A percentile compares a stretch with the other conserved stretches of the same genome.
phyloP scores from a whole-genome alignment of 2,797 vertebrate genomes.

The Acridotheres tristis region DNA sequence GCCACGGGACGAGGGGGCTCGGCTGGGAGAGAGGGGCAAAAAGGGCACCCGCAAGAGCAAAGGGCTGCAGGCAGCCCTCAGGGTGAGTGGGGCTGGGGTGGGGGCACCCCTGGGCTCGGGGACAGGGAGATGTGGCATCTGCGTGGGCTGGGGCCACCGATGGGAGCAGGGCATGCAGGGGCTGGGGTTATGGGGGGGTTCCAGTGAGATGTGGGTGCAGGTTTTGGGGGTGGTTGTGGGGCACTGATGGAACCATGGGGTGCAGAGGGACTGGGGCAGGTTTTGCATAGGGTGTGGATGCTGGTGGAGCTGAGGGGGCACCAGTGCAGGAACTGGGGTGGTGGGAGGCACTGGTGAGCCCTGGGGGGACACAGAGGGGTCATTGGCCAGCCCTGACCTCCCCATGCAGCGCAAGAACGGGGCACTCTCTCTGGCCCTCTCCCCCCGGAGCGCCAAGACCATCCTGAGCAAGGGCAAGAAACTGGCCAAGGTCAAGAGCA shows the following conservation, averaged over 20 bases:
- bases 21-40: slow-evolving; percentile 84
- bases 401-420: slow-evolving; percentile 82
- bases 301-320: not conserved
- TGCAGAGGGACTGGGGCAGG: not conserved
- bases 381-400: rapidly evolving
- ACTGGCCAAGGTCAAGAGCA: slow-evolving; percentile 77
- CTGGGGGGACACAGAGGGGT: too few relatives aligned
- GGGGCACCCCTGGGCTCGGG: rapidly evolving
- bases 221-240: not conserved
- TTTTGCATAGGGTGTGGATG: not conserved
- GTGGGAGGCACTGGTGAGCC: not conserved
- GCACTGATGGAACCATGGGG: rapidly evolving
- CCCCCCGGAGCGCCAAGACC: slow-evolving; percentile 79
- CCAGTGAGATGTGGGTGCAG: not conserved
- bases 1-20: slow-evolving; percentile 54
- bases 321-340: too few relatives aligned
- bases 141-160: rapidly evolving
- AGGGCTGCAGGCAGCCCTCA: slow-evolving; percentile 82
- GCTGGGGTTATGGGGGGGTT: too few relatives aligned
- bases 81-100: slow-evolving; percentile 29
- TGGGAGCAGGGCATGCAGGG: not conserved
- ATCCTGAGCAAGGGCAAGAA: slow-evolving; percentile 80
- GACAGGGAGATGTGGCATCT: not conserved
- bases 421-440: slow-evolving; percentile 77
- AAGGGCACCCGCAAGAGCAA: slow-evolving; percentile 89